Percentiles rank a stretch among this genome's conserved stretches.
These are phyloP conservation scores for Chironomus tentans DNA, from an alignment of 2,888 invertebrate species.

Conservation along the genomic window DNA sequence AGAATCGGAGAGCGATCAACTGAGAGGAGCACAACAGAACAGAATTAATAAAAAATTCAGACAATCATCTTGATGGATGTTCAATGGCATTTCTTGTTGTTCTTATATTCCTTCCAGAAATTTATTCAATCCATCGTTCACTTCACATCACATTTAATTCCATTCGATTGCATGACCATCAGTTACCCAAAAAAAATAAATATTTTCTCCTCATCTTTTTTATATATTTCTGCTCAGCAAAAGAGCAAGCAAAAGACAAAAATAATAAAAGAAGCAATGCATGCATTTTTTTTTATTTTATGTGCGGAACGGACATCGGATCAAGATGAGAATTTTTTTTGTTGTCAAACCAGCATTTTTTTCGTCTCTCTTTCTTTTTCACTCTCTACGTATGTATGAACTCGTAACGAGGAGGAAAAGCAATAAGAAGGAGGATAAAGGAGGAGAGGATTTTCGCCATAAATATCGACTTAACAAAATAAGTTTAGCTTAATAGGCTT, in stretches of 20 bases:
- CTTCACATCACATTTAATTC: background rate
- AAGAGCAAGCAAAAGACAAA: background rate
- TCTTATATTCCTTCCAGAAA: background rate
- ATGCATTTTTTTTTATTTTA: background rate
- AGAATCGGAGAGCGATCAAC: too few species aligned
- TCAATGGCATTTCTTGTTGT: background rate
- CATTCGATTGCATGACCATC: conserved; percentile 4
- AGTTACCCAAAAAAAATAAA: background rate
- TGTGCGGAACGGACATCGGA: conserved; percentile 1
- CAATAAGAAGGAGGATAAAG: background rate
- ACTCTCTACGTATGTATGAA: background rate
- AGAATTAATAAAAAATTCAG: background rate
- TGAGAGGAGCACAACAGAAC: background rate
- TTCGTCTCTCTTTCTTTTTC: background rate
- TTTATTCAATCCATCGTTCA: background rate
- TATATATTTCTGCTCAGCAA: background rate
- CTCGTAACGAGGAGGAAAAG: background rate
- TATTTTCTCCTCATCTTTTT: too few species aligned
- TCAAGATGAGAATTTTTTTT: background rate
- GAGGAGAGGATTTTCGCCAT: conserved; percentile 2
- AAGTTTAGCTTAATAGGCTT: background rate
- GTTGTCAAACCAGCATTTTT: conserved; percentile 12
- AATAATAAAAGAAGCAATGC: conserved; percentile 6
- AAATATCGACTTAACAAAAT: conserved; percentile 10
- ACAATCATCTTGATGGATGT: conserved; percentile 10